Evolutionary conservation across 2,888 invertebrate genomes (phyloP).

Genomic region (Anagyrus pseudococci): DNA sequence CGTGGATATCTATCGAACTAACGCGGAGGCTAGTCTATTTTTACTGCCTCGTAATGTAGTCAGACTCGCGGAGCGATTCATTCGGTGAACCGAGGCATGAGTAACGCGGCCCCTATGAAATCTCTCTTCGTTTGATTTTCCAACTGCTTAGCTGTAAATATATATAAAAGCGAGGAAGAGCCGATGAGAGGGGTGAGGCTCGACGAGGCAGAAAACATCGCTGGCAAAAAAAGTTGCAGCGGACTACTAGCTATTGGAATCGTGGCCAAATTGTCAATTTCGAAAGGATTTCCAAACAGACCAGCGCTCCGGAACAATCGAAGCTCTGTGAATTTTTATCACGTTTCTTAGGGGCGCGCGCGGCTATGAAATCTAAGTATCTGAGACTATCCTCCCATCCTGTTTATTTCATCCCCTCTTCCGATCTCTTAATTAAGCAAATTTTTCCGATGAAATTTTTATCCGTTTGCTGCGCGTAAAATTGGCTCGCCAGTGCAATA

Average conservation of each 20-base stretch:
- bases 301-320: no score
- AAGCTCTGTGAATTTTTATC: no score
- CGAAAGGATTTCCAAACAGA: background rate
- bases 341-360: background rate
- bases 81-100: slow-evolving; percentile 17
- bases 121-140: background rate
- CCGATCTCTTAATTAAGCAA: no score
- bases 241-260: background rate
- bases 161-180: no score
- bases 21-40: no score
- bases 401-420: no score
- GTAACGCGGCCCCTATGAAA: background rate
- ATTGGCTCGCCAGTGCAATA: no score
- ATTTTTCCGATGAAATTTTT: no score
- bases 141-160: background rate
- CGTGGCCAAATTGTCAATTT: background rate
- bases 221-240: background rate
- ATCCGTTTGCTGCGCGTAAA: no score
- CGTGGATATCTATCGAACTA: no score
- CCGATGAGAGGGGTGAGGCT: background rate
- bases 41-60: no score
- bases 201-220: background rate
- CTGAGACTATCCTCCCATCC: background rate
- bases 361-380: background rate
- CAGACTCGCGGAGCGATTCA: slow-evolving; percentile 5